Percentiles rank a stretch among this genome's conserved stretches.
Conservation (phyloP, 2,113 vertebrate genomes). For the Dolichotis patagonum region DNA sequence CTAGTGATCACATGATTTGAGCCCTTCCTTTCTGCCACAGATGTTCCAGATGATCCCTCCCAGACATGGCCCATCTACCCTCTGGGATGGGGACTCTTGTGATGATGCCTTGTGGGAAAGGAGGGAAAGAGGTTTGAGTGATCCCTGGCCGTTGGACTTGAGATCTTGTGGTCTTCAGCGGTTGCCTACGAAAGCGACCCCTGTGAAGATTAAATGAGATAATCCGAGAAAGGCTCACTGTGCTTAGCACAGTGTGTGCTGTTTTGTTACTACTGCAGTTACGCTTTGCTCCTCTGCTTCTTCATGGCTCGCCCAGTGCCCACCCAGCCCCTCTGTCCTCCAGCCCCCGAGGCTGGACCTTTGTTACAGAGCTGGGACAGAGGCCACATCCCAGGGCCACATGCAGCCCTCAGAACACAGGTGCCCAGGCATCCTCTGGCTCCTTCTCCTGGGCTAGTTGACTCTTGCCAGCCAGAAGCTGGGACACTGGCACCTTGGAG, state of each 20-base stretch:
- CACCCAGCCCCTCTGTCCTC: background rate
- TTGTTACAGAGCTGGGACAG: rapidly evolving
- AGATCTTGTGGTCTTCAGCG: too few species aligned
- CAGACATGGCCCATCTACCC: background rate
- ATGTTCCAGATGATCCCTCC: background rate
- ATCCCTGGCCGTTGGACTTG: rapidly evolving
- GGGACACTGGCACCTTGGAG: rapidly evolving
- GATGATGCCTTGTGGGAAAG: too few species aligned
- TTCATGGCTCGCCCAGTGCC: rapidly evolving
- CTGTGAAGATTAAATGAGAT: background rate
- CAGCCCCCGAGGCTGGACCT: background rate
- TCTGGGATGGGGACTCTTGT: background rate
- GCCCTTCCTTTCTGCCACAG: background rate
- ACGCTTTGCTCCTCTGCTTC: too few species aligned
- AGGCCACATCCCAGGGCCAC: background rate
- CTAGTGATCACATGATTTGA: background rate
- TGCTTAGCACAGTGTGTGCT: background rate
- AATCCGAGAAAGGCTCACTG: background rate
- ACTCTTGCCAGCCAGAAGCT: background rate
- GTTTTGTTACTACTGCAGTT: rapidly evolving
- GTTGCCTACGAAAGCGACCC: too few species aligned
- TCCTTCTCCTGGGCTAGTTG: background rate
- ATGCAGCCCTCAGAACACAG: rapidly evolving
- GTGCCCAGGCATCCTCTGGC: background rate
- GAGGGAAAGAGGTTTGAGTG: background rate